Base-by-base conservation (phyloP, 2,113 vertebrate genomes). In the Pyxicephalus adspersus region DNA sequence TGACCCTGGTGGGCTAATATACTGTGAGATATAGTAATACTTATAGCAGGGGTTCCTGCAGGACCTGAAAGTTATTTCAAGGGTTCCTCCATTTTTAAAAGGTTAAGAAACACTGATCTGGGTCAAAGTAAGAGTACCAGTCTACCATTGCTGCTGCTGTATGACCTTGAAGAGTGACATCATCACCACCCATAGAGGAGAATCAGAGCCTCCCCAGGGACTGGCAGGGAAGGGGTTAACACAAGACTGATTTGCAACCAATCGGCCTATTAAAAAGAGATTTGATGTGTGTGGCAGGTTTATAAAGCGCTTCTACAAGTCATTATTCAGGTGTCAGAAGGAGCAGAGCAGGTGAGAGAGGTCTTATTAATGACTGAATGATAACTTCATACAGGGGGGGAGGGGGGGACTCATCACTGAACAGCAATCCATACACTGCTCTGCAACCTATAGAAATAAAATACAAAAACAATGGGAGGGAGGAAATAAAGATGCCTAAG, bases 401-500 rank as follows among this genome's bases (percentile, higher is more conserved):
- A 8, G 51, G 51, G 76, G 50, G 28, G 34, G 16, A 31, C 51
- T 29, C 4, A 16, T 78, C 64, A 79, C 52, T 38, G n/a, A 58
- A 45, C 52, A 45, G 38, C 38, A 60, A 79, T 67, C 22, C 52
- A 67, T 79, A 68, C 58, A 26, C 50, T 28, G 6, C 31, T 73
- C 54, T 52, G 16, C 71, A 51, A 80, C 70, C 22, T 61, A 60
- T 31, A 57, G 26, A 73, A 58, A 73, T 8, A 84, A 85, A 86
- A 88, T 86, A 75, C 83, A 91, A 92, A 90, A 92, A 92, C 90
- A 94, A 92, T 85, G 74, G 81, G 78, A 81, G 81, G 77, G 91
- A 89, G 90, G 88, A 89, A 91, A 86, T 87, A 85, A 86, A 88
- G 89, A 89, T 88, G 87, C 83, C 77, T 87, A 92, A 94, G 88